phyloP scores from a whole-genome alignment of 2,113 vertebrate species.

The Catharus bicknelli region DNA sequence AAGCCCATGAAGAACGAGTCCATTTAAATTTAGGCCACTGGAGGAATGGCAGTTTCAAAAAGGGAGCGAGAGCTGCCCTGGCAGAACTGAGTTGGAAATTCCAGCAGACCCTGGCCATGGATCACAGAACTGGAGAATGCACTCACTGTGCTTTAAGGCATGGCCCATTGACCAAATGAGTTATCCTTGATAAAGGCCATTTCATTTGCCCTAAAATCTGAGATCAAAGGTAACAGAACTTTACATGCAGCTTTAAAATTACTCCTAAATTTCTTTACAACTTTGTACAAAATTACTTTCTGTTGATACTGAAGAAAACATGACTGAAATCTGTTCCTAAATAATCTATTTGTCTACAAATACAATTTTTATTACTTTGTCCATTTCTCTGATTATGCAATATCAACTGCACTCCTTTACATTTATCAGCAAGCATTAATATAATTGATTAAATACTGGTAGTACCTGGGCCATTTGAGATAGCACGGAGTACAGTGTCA shows the following conservation, averaged over 20 bases:
- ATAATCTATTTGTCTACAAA: background rate
- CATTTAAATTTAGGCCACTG: background rate
- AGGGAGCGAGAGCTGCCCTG: background rate
- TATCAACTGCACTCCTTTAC: background rate
- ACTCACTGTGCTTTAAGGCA: background rate
- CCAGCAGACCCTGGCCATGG: background rate
- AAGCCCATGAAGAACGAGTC: background rate
- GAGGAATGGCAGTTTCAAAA: background rate
- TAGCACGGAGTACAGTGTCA: background rate
- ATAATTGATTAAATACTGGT: background rate
- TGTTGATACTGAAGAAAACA: background rate
- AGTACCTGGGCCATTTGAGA: background rate
- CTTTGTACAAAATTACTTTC: background rate
- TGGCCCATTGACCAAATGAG: background rate
- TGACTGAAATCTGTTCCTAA: background rate
- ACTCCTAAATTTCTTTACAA: background rate
- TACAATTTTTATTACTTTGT: background rate
- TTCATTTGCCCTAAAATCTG: background rate
- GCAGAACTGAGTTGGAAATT: background rate
- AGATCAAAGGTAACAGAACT: background rate
- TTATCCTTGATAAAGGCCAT: background rate
- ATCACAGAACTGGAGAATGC: background rate
- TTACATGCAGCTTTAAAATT: background rate
- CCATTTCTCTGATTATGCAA: background rate
- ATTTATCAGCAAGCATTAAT: background rate